phyloP scores from a whole-genome alignment of 2,113 vertebrate species.

The Elaphurus davidianus region DNA sequence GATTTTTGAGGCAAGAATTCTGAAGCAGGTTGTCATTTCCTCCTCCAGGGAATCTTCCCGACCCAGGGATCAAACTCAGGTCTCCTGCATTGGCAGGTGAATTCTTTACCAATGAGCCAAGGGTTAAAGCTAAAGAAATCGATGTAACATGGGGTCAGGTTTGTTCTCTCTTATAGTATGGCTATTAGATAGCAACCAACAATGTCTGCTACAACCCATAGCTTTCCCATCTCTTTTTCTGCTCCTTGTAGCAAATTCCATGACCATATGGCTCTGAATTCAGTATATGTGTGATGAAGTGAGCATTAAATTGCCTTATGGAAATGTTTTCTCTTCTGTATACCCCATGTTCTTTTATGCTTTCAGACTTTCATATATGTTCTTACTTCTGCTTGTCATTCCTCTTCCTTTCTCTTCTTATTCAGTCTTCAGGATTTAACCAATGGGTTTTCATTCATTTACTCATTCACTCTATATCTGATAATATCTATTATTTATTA shows the following conservation, averaged over 20 bases:
- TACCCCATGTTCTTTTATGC: neutral
- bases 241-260: neutral
- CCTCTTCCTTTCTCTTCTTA: neutral
- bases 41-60: neutral
- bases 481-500: neutral
- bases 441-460: neutral
- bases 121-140: neutral
- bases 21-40: neutral
- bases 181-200: neutral
- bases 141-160: neutral
- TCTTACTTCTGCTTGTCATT: neutral
- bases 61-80: neutral
- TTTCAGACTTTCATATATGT: neutral
- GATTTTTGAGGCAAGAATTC: neutral
- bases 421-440: neutral
- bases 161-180: neutral
- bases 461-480: neutral
- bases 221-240: neutral
- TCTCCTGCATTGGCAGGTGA: neutral
- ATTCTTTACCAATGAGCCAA: neutral
- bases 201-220: neutral
- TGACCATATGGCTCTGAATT: conserved; percentile 36
- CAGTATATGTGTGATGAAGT: conserved; percentile 22
- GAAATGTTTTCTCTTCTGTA: conserved; percentile 21
- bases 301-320: conserved; percentile 43